Evolutionary conservation across 2,888 invertebrate genomes (phyloP), one percentile per base, ranked within the genome.

Genomic region (Cheilosia pagana): DNA sequence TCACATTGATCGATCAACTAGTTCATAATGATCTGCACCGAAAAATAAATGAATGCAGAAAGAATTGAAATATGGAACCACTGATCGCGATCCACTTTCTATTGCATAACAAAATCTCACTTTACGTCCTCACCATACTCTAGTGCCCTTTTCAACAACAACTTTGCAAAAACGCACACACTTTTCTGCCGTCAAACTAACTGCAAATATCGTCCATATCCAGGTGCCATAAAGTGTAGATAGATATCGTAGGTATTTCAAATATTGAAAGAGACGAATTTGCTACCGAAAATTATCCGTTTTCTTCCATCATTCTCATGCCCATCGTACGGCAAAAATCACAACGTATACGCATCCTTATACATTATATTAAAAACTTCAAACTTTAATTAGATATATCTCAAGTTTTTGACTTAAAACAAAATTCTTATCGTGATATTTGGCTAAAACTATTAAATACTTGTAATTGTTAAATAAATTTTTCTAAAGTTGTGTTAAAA

Each of bases 271-370:
- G 67, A 70, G 81, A 76, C 75, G 48, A 41, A 19, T 78, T 75
- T 76, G 62, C 65, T 16, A 53, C 7, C 16, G 19, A 35, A 79
- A 71, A 65, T 63, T 59, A 3, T 21, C 70, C 67, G 45, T 39
- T 41, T 41, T 14, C n/a, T 23, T 31, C 43, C n/a, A 43, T 28
- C 28, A 14, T 19, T 35, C 41, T 5, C 19, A 35, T 35, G 6
- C 7, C 5, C 50, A 63, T 57, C 52, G 67, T 59, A 71, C 71
- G 76, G 60, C 74, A 75, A 74, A 65, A 19, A 67, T 72, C 85
- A 85, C 85, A 83, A 85, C 85, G 85, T 85, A 85, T 85, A 85
- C 85, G 85, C 60, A 81, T 81, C 85, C 85, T 85, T 85, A 85
- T 67, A 57, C 60, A 53, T n/a, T n/a, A n/a, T 3, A 10, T 63